Evolutionary conservation across 2,888 invertebrate genomes (phyloP).

Genomic region (Lamproptera curius): DNA sequence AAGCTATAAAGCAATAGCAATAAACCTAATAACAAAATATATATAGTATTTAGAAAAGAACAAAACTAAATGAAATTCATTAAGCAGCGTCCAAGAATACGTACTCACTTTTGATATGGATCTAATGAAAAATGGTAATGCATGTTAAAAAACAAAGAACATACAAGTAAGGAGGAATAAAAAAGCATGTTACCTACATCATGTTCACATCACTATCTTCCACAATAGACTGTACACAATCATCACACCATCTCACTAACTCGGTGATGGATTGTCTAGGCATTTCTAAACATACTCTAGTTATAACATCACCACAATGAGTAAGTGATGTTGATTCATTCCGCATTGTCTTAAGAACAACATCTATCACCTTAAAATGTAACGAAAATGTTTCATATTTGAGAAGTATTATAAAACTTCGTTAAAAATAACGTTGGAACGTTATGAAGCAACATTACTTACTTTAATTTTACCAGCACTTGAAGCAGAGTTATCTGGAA

Average conservation of each 20-base stretch:
- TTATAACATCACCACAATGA: slow-evolving; percentile 57
- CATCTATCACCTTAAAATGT: slow-evolving; percentile 46
- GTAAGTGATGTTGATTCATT: slow-evolving; percentile 53
- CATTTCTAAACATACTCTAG: slow-evolving; percentile 56
- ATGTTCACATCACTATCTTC: slow-evolving; percentile 64
- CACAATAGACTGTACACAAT: slow-evolving; percentile 63
- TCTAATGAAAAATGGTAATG: no score
- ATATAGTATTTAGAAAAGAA: no score
- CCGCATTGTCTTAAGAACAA: slow-evolving; percentile 50
- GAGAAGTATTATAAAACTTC: no score
- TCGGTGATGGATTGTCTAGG: slow-evolving; percentile 43
- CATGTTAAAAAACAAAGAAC: no score
- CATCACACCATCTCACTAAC: slow-evolving; percentile 56
- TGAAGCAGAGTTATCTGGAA: slow-evolving; percentile 40
- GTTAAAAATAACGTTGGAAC: no score
- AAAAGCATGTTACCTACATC: slow-evolving; percentile 48
- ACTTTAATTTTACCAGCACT: slow-evolving; percentile 59
- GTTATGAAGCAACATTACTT: slow-evolving; percentile 18
- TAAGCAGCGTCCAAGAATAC: no score
- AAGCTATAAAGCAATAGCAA: no score
- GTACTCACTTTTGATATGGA: no score
- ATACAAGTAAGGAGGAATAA: no score
- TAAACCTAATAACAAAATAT: no score
- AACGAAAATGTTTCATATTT: no score
- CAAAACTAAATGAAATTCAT: no score